phyloP scores from a whole-genome alignment of 2,113 vertebrate genomes.

The Chroicocephalus ridibundus region DNA sequence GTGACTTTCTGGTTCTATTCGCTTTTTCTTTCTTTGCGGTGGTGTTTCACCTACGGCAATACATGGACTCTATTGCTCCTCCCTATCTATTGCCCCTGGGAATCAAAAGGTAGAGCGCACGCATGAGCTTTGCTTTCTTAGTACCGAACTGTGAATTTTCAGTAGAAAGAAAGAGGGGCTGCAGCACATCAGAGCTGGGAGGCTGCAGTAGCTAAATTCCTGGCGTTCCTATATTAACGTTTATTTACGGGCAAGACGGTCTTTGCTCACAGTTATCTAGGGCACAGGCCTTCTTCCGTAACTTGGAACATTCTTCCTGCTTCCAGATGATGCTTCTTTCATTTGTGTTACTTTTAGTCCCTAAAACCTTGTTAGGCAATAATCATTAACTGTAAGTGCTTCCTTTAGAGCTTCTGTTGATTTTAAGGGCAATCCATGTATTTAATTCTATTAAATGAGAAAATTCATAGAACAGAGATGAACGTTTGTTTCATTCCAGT shows the following conservation, averaged over 20 bases:
- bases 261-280: neutral
- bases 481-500: neutral
- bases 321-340: neutral
- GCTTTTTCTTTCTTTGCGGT: neutral
- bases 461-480: neutral
- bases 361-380: neutral
- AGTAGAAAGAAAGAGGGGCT: neutral
- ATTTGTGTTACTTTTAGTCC: neutral
- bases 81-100: neutral
- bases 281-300: neutral
- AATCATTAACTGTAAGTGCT: neutral
- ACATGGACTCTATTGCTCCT: rapidly evolving
- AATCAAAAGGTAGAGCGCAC: neutral
- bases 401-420: neutral
- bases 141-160: neutral
- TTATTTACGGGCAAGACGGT: neutral
- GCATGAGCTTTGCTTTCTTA: neutral
- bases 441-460: neutral
- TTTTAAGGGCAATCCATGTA: neutral
- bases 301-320: neutral
- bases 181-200: neutral
- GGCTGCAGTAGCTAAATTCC: neutral
- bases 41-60: neutral
- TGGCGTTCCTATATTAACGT: neutral
- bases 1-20: neutral